A percentile compares a stretch with the other conserved stretches of the same genome.
phyloP scores from a whole-genome alignment of 2,888 invertebrate genomes.

The Molorchus minor region DNA sequence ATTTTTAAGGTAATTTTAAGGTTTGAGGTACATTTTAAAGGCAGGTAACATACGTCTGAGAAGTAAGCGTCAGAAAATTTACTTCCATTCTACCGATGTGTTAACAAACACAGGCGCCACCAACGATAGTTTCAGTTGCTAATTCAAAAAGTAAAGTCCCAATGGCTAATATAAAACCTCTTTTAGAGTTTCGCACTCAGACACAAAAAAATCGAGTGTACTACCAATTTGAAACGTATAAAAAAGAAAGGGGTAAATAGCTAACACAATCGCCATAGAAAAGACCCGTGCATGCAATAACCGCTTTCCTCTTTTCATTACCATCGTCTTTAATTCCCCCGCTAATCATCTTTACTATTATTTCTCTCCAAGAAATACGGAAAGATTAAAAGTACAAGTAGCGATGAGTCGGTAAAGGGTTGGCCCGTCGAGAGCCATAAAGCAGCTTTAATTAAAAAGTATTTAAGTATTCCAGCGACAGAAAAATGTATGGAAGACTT shows the following conservation, averaged over 20 bases:
- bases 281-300: constrained; percentile 45
- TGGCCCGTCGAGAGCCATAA: constrained; percentile 50
- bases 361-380: constrained; percentile 53
- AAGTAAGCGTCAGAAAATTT: too few species aligned
- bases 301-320: constrained; percentile 42
- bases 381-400: constrained; percentile 56
- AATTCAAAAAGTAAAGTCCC: too few species aligned
- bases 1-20: too few species aligned
- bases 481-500: constrained; percentile 47
- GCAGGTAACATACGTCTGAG: too few species aligned
- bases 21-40: too few species aligned
- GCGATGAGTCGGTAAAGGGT: constrained; percentile 50
- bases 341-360: constrained; percentile 52
- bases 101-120: too few species aligned
- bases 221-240: too few species aligned
- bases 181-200: too few species aligned
- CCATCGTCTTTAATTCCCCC: constrained; percentile 48
- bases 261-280: constrained; percentile 40
- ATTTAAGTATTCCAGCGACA: constrained; percentile 51
- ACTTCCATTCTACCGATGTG: too few species aligned
- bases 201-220: too few species aligned
- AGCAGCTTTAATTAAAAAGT: constrained; percentile 56
- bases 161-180: too few species aligned
- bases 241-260: constrained; percentile 45
- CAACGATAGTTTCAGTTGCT: too few species aligned